These are phyloP conservation scores for Stercorarius parasiticus DNA, from an alignment of 2,113 vertebrate species.

Conservation along the genomic window DNA sequence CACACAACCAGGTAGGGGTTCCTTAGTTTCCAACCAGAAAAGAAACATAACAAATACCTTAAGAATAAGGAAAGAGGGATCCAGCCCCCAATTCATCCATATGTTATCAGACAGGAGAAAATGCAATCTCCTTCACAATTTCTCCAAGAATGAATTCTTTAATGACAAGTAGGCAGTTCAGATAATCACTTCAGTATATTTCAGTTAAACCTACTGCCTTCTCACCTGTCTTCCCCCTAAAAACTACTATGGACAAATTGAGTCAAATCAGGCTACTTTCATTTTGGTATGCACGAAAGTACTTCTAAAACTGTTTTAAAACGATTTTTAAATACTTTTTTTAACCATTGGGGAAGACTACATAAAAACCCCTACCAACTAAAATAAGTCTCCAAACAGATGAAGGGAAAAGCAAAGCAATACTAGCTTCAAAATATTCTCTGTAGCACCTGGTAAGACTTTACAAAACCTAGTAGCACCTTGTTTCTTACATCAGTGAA, in stretches of 20 bases:
- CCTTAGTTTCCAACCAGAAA: not conserved
- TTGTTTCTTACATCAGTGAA: not conserved
- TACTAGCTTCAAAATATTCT: not conserved
- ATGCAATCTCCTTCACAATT: not conserved
- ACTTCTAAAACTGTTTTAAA: not conserved
- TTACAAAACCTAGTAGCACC: not conserved
- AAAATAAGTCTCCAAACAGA: not conserved
- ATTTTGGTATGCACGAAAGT: not conserved
- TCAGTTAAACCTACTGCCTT: not conserved
- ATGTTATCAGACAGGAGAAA: not conserved
- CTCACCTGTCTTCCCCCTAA: too few relatives aligned
- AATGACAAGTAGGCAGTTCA: not conserved
- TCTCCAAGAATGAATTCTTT: not conserved
- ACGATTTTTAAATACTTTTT: not conserved
- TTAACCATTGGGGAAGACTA: not conserved
- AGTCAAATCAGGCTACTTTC: not conserved
- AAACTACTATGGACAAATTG: not conserved
- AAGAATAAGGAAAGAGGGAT: not conserved
- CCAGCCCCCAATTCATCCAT: not conserved
- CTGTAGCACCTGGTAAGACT: not conserved
- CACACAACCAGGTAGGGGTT: not conserved
- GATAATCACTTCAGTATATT: not conserved
- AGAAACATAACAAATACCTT: not conserved
- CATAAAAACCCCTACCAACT: not conserved
- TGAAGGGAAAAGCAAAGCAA: not conserved